phyloP scores from a whole-genome alignment of 2,888 invertebrate species.

The Heliconius erato region DNA sequence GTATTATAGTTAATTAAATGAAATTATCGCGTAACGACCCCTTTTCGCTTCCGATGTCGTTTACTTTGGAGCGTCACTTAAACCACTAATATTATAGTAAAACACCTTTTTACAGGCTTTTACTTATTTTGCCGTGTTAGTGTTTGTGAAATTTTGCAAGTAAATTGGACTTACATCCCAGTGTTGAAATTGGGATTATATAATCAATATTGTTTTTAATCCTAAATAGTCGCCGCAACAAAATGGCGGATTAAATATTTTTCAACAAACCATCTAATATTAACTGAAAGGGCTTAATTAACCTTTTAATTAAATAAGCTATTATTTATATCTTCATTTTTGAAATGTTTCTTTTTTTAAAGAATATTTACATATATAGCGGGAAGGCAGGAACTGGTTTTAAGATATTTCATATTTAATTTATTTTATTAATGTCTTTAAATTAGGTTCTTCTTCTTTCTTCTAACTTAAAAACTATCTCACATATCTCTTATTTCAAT shows the following conservation, averaged over 20 bases:
- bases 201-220: too few species aligned
- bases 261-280: too few species aligned
- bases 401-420: not conserved
- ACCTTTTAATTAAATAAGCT: too few species aligned
- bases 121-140: too few species aligned
- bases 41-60: conserved; percentile 4
- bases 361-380: not conserved
- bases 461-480: not conserved
- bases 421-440: not conserved
- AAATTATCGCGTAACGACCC: conserved; percentile 20
- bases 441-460: not conserved
- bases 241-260: too few species aligned
- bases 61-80: not conserved
- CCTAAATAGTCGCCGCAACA: too few species aligned
- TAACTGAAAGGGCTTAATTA: too few species aligned
- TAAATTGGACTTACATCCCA: too few species aligned
- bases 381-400: not conserved
- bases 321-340: not conserved
- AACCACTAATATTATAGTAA: not conserved
- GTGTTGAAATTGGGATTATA: too few species aligned
- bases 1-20: conserved; percentile 34
- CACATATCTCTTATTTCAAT: not conserved
- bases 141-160: too few species aligned
- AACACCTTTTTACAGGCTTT: not conserved
- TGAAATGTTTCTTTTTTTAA: not conserved